Percentiles rank a stretch among this genome's conserved stretches.
These are phyloP conservation scores for Hypomecis atomaria DNA, from an alignment of 2,888 invertebrate species.

Conservation along the genomic window DNA sequence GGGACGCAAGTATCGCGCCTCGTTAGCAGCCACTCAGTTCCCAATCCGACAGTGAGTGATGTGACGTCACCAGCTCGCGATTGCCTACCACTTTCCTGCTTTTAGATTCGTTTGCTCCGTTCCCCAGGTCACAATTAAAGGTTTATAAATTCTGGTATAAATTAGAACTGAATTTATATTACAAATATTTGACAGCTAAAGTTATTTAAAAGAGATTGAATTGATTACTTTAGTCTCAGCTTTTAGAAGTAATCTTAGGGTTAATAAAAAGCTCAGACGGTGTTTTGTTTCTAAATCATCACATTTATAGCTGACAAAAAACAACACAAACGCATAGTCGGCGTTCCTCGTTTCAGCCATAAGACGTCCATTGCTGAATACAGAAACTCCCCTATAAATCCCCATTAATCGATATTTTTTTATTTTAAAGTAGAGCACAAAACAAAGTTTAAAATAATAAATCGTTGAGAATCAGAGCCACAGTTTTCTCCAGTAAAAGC, in stretches of 20 bases:
- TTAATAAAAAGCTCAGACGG: too few species aligned
- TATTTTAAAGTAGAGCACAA: too few species aligned
- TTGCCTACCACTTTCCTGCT: conserved; percentile 44
- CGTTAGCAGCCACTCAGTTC: conserved; percentile 49
- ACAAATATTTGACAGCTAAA: too few species aligned
- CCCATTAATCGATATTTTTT: too few species aligned
- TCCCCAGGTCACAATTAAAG: conserved; percentile 22
- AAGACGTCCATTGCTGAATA: too few species aligned
- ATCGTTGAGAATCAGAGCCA: background rate
- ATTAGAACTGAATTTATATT: background rate
- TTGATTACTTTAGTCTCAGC: too few species aligned
- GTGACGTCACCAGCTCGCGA: conserved; percentile 46
- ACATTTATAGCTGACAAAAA: too few species aligned
- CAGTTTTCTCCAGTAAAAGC: conserved; percentile 13
- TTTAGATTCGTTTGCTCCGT: conserved; percentile 48
- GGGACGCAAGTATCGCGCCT: conserved; percentile 33
- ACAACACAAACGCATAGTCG: too few species aligned
- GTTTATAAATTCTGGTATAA: conserved; percentile 7
- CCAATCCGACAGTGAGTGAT: conserved; percentile 58
- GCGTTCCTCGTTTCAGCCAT: too few species aligned
- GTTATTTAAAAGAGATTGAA: background rate
- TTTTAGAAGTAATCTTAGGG: too few species aligned
- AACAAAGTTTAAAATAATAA: background rate
- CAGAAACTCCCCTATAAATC: too few species aligned
- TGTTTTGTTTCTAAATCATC: too few species aligned